Conservation (phyloP, 2,113 vertebrate genomes). For the Cryptoleucopteryx plumbea region DNA sequence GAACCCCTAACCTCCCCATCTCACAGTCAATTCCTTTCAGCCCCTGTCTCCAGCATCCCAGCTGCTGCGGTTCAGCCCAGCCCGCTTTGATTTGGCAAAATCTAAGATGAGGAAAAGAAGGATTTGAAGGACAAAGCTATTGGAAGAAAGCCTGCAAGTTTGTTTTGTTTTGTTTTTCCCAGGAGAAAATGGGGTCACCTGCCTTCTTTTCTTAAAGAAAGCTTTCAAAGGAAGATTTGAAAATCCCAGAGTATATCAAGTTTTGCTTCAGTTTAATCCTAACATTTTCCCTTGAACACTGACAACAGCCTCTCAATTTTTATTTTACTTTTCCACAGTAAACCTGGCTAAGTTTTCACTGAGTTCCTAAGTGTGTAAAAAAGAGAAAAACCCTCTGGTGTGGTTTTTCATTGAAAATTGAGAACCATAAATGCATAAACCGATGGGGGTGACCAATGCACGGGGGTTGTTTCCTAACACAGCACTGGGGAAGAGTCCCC, state of each 20-base stretch:
- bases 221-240: not conserved
- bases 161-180: too few species aligned
- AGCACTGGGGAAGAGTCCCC: not conserved
- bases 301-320: not conserved
- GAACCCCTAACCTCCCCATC: fast-evolving
- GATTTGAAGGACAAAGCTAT: not conserved
- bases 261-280: not conserved
- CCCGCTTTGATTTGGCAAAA: not conserved
- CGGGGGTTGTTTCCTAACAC: not conserved
- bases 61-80: not conserved
- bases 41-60: not conserved
- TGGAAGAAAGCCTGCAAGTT: not conserved
- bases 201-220: not conserved
- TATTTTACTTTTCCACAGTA: not conserved
- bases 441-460: not conserved
- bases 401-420: not conserved
- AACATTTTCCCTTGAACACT: not conserved
- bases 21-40: not conserved
- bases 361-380: not conserved
- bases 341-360: not conserved
- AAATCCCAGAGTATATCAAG: not conserved
- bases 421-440: not conserved
- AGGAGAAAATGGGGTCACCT: not conserved
- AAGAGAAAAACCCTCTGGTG: not conserved
- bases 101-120: not conserved